These are phyloP conservation scores for Thalassaphorura encarpata DNA, from an alignment of 1,140 invertebrate genomes.

Conservation along the genomic window DNA sequence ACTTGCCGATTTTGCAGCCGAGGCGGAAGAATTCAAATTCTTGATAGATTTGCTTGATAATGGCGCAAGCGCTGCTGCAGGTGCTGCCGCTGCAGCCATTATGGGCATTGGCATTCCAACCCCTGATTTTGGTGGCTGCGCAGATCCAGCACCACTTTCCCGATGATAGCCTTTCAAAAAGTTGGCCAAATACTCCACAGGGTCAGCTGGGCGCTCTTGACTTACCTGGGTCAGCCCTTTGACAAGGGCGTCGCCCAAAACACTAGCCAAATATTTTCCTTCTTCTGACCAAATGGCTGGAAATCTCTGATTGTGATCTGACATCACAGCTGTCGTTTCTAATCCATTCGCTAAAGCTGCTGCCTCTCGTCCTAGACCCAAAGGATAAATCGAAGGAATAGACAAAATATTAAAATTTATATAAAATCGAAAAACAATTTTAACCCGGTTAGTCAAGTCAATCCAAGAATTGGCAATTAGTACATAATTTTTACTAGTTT, in stretches of 20 bases:
- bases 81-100: conserved; percentile 1
- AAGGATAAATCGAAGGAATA: too few species aligned
- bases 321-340: neutral
- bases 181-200: conserved; percentile 66
- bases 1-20: neutral
- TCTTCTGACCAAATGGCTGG: conserved; percentile 32
- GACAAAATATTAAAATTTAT: too few species aligned
- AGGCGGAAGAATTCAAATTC: neutral
- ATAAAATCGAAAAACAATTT: too few species aligned
- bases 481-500: too few species aligned
- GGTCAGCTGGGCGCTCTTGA: conserved; percentile 61
- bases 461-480: too few species aligned
- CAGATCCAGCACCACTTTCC: neutral
- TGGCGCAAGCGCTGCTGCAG: neutral
- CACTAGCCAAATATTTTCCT: conserved; percentile 47
- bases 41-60: neutral
- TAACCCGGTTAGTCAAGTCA: too few species aligned
- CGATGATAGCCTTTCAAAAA: conserved; percentile 47
- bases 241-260: conserved; percentile 72
- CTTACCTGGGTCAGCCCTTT: conserved; percentile 76
- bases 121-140: neutral
- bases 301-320: conserved; percentile 5
- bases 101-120: neutral
- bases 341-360: too few species aligned
- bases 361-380: too few species aligned